These are phyloP conservation scores for Lochmaea crataegi DNA, from an alignment of 2,888 invertebrate genomes.

Conservation along the genomic window DNA sequence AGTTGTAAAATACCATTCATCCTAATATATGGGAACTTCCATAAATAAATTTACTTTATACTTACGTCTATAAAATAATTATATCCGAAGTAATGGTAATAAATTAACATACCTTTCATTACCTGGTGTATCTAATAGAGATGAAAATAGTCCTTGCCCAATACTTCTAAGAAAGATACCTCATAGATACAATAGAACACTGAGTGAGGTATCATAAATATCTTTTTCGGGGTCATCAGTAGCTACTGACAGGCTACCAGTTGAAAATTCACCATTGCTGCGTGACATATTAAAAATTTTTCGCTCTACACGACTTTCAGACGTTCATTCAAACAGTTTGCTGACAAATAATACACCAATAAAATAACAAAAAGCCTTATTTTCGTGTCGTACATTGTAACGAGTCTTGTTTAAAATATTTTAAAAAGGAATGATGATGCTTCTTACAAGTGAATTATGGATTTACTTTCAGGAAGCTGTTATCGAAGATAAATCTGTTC, in stretches of 20 bases:
- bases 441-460: constrained; percentile 34
- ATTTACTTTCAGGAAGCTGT: constrained; percentile 27
- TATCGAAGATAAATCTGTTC: not conserved
- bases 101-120: constrained; percentile 17
- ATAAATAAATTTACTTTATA: not conserved
- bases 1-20: too few species aligned
- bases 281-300: constrained; percentile 42
- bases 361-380: constrained; percentile 37
- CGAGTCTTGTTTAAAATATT: constrained; percentile 35
- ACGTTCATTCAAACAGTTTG: constrained; percentile 37
- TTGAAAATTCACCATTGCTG: constrained; percentile 31
- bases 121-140: constrained; percentile 20
- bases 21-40: not conserved
- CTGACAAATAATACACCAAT: constrained; percentile 38
- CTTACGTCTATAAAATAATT: constrained; percentile 7
- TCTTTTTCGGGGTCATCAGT: constrained; percentile 24
- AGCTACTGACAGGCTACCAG: constrained; percentile 37
- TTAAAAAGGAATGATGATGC: constrained; percentile 35
- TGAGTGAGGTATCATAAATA: constrained; percentile 31
- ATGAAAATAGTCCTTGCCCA: constrained; percentile 24
- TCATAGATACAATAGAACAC: constrained; percentile 17
- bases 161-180: constrained; percentile 29
- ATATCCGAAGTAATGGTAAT: constrained; percentile 20
- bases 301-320: constrained; percentile 36
- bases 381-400: constrained; percentile 32